Evolutionary conservation across 1,140 invertebrate species (phyloP).

Genomic region (Babylonia areolata): DNA sequence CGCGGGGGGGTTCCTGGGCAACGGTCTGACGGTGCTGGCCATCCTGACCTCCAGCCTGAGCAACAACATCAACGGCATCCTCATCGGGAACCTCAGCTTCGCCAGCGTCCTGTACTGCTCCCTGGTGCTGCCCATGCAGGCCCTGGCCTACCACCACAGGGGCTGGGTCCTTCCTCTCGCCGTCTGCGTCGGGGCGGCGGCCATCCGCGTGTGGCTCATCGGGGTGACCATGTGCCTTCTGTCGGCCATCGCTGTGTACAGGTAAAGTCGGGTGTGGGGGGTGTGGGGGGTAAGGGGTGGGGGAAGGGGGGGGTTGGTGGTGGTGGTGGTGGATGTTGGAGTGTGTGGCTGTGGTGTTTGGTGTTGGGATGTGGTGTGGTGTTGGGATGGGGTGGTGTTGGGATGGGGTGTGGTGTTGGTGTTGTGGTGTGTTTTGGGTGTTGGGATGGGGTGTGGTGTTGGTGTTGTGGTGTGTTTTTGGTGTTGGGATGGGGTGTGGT

Average conservation of each 20-base stretch:
- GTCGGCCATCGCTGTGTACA: conserved; percentile 63
- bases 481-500: too few relatives aligned
- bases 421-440: too few relatives aligned
- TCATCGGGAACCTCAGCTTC: conserved; percentile 68
- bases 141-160: conserved; percentile 56
- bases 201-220: conserved; percentile 61
- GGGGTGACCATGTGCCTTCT: conserved; percentile 65
- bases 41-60: conserved; percentile 63
- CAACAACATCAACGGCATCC: conserved; percentile 65
- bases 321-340: not conserved
- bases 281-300: not conserved
- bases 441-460: too few relatives aligned
- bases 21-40: conserved; percentile 65
- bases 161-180: conserved; percentile 38
- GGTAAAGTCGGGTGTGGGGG: conserved; percentile 28
- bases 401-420: too few relatives aligned
- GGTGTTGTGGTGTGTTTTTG: too few relatives aligned
- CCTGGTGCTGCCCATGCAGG: conserved; percentile 62
- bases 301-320: not conserved
- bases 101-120: conserved; percentile 63
- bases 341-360: not conserved
- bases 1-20: conserved; percentile 59
- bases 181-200: conserved; percentile 57
- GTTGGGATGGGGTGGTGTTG: too few relatives aligned
- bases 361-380: too few relatives aligned